Base-by-base conservation (phyloP, 2,888 invertebrate species). In the Amphipyra tragopoginis region DNA sequence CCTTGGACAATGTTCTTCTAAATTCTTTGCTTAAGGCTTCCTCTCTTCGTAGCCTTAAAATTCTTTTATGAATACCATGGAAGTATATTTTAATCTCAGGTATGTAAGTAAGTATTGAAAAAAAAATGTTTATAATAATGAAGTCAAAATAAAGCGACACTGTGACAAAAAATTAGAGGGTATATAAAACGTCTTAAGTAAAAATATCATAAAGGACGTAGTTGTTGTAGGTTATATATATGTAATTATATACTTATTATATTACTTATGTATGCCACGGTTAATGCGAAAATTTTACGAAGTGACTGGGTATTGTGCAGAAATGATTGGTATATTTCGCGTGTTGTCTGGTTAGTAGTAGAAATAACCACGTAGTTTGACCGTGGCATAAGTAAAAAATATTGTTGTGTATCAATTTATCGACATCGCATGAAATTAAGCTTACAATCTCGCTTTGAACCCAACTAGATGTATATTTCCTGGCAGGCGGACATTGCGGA, bases 71-170 rank as follows among this genome's bases (percentile, higher is more conserved):
- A 60, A 62, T 70, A 75, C 79, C 85, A 82, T 82, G 81, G 81
- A 87, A 83, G 85, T 86, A 86, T 84, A 85, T 79, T 79, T 79
- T 79, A 79, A 79, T 79, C 79, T 79, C 70, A 72, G 79, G 77
- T 83, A 81, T 91, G 89, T 92, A 91, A 90, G 89, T 93, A 93
- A 89, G 85, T 92, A 92, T 87, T 90, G 82, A 80, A 82, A 84
- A 72, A 85, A 89, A 89, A 90, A 80, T 91, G 90, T 93, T 92
- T 88, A 90, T 92, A 89, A 87, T 91, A 92, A 89, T 84, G 82
- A 91, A 93, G 94, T 94, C 94, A 94, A 93, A 93, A 93, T 93
- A 92, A 94, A 94, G 94, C 94, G 91, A 91, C 86, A 93, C 94
- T 94, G 94, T 94, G 94, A 94, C 88, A 94, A 94, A 85, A 93